A percentile compares a stretch with the other conserved stretches of the same genome.
phyloP scores from a whole-genome alignment of 1,140 invertebrate genomes.

The Araneus ventricosus region DNA sequence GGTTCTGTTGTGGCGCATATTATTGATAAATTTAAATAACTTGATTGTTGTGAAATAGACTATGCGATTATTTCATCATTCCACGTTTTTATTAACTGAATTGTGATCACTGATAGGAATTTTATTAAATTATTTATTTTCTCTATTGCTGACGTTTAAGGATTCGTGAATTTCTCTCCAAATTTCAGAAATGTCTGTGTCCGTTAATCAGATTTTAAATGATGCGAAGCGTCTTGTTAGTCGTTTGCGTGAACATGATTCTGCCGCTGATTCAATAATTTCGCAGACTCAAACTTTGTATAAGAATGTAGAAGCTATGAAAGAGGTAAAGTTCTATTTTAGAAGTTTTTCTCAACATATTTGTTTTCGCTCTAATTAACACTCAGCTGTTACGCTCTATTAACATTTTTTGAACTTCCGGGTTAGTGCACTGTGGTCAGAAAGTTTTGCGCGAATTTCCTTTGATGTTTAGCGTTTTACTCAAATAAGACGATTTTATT shows the following conservation, averaged over 20 bases:
- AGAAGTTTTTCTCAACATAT: neutral
- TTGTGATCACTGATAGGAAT: too few species aligned
- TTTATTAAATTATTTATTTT: too few species aligned
- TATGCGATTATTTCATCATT: too few species aligned
- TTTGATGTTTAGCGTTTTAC: neutral
- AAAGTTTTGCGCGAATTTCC: neutral
- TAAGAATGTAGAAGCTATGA: constrained; percentile 95
- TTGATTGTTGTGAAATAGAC: too few species aligned
- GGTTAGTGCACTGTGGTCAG: neutral
- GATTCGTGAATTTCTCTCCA: too few species aligned
- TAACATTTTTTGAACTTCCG: neutral
- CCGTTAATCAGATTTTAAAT: constrained; percentile 94
- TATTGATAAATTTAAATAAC: too few species aligned
- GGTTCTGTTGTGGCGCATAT: too few species aligned
- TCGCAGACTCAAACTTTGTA: constrained; percentile 92
- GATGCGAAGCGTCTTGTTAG: constrained; percentile 93
- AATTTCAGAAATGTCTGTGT: constrained; percentile 83
- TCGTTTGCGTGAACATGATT: constrained; percentile 92
- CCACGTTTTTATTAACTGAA: too few species aligned
- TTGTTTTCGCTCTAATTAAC: neutral
- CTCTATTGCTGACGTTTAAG: too few species aligned
- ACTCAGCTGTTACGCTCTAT: constrained; percentile 30
- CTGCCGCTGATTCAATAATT: constrained; percentile 89
- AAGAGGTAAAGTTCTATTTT: constrained; percentile 84
- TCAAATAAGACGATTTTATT: neutral